A percentile compares a stretch with the other conserved stretches of the same genome.
Conservation (phyloP, 1,140 invertebrate species). For the Magallana angulata region DNA sequence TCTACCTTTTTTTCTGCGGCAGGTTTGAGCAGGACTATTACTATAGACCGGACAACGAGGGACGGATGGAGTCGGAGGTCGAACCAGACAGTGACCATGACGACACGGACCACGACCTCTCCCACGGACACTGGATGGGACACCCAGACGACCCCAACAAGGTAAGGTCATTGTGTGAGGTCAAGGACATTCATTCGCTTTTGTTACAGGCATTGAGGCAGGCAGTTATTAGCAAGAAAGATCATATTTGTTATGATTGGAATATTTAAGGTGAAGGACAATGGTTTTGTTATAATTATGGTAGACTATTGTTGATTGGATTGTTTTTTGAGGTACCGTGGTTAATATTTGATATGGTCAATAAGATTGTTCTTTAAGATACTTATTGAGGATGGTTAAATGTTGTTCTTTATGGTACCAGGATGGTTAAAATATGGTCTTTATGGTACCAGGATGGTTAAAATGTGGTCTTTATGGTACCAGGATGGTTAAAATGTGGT, state of each 20-base stretch:
- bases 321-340: too few species aligned
- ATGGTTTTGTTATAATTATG: too few species aligned
- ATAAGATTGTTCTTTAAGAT: too few species aligned
- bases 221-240: background rate
- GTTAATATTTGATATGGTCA: too few species aligned
- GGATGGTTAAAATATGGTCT: too few species aligned
- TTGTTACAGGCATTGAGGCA: background rate
- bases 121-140: background rate
- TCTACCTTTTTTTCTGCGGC: background rate
- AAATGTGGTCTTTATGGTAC: too few species aligned
- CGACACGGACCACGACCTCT: background rate
- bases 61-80: background rate
- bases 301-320: too few species aligned
- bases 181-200: background rate
- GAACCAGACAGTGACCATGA: constrained; percentile 23
- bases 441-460: too few species aligned
- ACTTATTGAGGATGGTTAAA: too few species aligned
- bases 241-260: background rate
- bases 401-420: too few species aligned
- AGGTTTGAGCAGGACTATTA: constrained; percentile 2
- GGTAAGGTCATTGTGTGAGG: background rate
- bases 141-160: background rate
- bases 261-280: too few species aligned
- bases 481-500: too few species aligned
- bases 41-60: background rate